Conservation (phyloP, 2,888 invertebrate species). For the Lamproptera curius region DNA sequence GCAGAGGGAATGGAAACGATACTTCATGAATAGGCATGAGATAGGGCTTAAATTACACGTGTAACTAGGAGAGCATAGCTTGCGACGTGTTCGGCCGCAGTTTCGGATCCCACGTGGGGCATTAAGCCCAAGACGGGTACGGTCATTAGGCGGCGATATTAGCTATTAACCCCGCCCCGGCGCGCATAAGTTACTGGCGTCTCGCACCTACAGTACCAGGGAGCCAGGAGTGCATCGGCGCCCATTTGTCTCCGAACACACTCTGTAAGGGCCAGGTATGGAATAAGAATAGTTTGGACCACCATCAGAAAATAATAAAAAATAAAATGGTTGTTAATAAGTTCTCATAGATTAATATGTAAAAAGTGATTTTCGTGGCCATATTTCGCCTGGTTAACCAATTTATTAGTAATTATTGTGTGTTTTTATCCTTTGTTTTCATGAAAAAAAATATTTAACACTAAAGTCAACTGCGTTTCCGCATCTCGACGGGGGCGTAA, state of each 20-base stretch:
- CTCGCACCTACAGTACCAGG: slow-evolving; percentile 30
- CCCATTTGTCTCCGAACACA: slow-evolving; percentile 57
- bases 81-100: slow-evolving; percentile 40
- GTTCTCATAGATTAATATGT: no score
- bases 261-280: slow-evolving; percentile 23
- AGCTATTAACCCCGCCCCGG: slow-evolving; percentile 72
- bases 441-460: no score
- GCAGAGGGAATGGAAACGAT: not conserved
- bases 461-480: no score
- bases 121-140: slow-evolving; percentile 69
- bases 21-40: slow-evolving; percentile 25
- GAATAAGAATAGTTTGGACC: no score
- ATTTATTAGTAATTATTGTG: no score
- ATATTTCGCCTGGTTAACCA: no score
- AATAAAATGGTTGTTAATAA: no score
- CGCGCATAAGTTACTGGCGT: slow-evolving; percentile 55
- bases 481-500: no score
- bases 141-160: slow-evolving; percentile 77
- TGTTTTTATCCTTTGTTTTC: no score
- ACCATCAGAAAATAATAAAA: no score
- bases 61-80: slow-evolving; percentile 37
- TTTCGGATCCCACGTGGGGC: slow-evolving; percentile 59
- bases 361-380: no score
- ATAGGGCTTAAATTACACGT: slow-evolving; percentile 43
- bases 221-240: slow-evolving; percentile 20